phyloP scores from a whole-genome alignment of 1,140 invertebrate genomes.

The Calephelis virginiensis region DNA sequence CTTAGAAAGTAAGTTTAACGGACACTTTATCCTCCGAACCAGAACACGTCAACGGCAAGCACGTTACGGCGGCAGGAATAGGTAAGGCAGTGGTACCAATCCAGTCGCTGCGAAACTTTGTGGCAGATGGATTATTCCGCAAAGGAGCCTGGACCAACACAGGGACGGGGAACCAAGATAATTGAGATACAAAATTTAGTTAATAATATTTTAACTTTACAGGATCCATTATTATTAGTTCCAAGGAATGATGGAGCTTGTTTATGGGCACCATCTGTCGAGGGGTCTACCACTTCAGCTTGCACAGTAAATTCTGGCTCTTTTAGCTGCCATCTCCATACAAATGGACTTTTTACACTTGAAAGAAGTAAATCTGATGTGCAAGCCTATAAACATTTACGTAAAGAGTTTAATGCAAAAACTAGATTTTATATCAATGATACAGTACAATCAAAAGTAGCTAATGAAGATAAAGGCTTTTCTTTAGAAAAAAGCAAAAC shows the following conservation, averaged over 20 bases:
- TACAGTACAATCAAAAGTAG: constrained; percentile 30
- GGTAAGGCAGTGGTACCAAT: too few relatives aligned
- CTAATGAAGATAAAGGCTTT: constrained; percentile 40
- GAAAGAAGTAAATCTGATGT: constrained; percentile 72
- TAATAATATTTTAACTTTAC: constrained; percentile 9
- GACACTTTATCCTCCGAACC: too few relatives aligned
- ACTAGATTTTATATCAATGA: constrained; percentile 58
- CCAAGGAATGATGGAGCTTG: constrained; percentile 81
- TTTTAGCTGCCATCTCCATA: constrained; percentile 69
- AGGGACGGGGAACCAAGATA: too few relatives aligned
- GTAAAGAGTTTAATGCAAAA: constrained; percentile 42
- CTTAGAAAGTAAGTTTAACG: too few relatives aligned
- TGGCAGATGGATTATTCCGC: too few relatives aligned
- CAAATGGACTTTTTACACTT: constrained; percentile 62
- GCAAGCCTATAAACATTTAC: constrained; percentile 55
- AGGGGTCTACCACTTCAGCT: constrained; percentile 60
- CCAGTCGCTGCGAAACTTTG: too few relatives aligned
- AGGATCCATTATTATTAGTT: constrained; percentile 82
- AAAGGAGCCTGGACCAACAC: too few relatives aligned
- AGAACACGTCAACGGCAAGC: too few relatives aligned
- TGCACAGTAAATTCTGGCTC: constrained; percentile 59
- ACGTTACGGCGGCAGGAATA: too few relatives aligned
- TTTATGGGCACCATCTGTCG: constrained; percentile 66
- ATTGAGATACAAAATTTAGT: too few relatives aligned
- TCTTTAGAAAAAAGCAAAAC: constrained; percentile 72